Conservation (phyloP, 2,888 invertebrate species). For the Acanthacorydalis orientalis region DNA sequence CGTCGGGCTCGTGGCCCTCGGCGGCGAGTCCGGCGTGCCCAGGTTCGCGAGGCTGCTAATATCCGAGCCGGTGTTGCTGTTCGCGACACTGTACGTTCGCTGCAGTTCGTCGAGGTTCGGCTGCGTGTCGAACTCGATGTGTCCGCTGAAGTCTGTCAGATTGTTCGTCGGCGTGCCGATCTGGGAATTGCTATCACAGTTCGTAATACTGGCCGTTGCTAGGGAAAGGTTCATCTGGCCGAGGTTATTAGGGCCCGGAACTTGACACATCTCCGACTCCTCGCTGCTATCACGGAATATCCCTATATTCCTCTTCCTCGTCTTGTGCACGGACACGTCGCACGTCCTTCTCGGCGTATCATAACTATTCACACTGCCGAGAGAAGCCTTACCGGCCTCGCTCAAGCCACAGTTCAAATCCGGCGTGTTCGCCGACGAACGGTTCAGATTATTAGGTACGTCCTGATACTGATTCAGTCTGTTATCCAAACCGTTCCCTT, state of each 20-base stretch:
- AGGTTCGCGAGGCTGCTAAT: conserved; percentile 50
- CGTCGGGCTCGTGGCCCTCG: conserved; percentile 69
- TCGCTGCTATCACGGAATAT: conserved; percentile 14
- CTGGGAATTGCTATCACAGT: conserved; percentile 17
- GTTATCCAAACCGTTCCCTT: not conserved
- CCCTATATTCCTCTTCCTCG: not conserved
- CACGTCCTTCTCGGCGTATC: not conserved
- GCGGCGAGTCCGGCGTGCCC: conserved; percentile 56
- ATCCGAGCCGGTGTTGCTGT: conserved; percentile 37
- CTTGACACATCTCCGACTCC: conserved; percentile 21
- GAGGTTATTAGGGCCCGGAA: conserved; percentile 23
- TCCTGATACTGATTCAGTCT: no score
- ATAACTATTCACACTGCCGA: not conserved
- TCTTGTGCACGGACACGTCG: not conserved
- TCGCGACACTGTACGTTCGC: conserved; percentile 22
- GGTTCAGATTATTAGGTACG: not conserved
- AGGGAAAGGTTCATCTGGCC: conserved; percentile 24
- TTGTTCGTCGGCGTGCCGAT: not conserved
- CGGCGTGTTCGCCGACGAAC: not conserved
- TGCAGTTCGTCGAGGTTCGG: conserved; percentile 15
- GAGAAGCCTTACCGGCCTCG: not conserved
- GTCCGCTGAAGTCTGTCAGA: conserved; percentile 2
- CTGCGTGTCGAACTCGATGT: conserved; percentile 6
- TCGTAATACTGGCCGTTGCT: conserved; percentile 18
- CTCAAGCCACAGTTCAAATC: not conserved